Conservation (phyloP, 92 coral and sea anemone species). For the Nematostella vectensis region DNA sequence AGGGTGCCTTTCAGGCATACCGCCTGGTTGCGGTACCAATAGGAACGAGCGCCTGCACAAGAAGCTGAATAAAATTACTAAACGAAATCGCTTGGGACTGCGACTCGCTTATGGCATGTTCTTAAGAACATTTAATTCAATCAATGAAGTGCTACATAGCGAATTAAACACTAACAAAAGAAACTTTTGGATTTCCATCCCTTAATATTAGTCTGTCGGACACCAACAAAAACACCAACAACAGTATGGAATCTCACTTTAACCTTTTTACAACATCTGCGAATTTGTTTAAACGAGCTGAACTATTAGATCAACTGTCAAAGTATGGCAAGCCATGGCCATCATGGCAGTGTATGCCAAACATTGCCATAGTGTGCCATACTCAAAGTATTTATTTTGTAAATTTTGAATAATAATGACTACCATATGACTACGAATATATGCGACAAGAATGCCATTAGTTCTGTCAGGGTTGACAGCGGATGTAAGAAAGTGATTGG, state of each 20-base stretch:
- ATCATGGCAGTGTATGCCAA: too few species aligned
- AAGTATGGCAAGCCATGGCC: too few species aligned
- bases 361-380: neutral
- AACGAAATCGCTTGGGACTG: slow-evolving; percentile 5
- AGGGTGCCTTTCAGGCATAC: slow-evolving; percentile 63
- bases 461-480: too few species aligned
- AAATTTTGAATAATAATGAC: too few species aligned
- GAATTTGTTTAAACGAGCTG: neutral
- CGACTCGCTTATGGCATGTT: slow-evolving; percentile 10
- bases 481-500: too few species aligned
- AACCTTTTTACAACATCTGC: neutral
- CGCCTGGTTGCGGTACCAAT: slow-evolving; percentile 59
- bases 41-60: slow-evolving; percentile 49
- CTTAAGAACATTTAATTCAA: slow-evolving; percentile 1
- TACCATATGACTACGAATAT: too few species aligned
- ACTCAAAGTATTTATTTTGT: too few species aligned
- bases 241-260: neutral
- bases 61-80: slow-evolving; percentile 16
- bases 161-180: neutral
- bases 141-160: neutral
- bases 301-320: neutral
- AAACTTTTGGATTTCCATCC: neutral
- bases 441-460: too few species aligned
- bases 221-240: neutral
- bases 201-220: neutral